Evolutionary conservation across 2,797 vertebrate species (phyloP), one percentile per base, ranked within the genome.

Genomic region (Dermochelys coriacea): DNA sequence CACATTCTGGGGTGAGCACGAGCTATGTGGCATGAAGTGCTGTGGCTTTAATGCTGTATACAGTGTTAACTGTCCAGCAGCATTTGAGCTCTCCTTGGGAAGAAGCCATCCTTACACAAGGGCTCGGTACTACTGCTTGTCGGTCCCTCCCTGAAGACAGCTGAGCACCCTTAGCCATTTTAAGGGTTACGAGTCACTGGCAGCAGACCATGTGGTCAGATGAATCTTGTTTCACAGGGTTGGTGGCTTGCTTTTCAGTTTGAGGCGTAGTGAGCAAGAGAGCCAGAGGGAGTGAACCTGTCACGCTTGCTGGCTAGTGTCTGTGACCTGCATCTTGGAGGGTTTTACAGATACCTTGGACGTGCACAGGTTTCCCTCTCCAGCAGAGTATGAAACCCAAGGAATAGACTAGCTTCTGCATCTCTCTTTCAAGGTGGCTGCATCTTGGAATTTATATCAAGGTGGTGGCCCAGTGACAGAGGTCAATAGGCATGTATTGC

Each of bases 121-220:
- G n/a, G 27, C 34, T 7, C 1, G 4, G 52, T 19, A 19, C 85
- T 92, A 8, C 55, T 50, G 1, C 74, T 78, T 3, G 1, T 4
- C 0, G 1, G 3, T 23, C 5, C 34, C 37, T 82, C 1, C 2
- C 68, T 37, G 49, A 10, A 23, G 29, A 5, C 29, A 9, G 52
- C 68, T 16, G 16, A 27, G 49, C 9, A 1, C 4, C 1, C 61
- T 10, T 75, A 8, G 74, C 55, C 2, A 25, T 37, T 77, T 57
- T 15, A 57, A 52, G 18, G 55, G 21, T 25, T 54, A 41, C 11
- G 47, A 77, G 37, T 82, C 59, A 41, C 51, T n/a, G 31, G 16
- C 16, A 54, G 52, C 18, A 19, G 34, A 54, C 6, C 7, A 54
- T 34, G 12, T 8, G 21, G 31, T 82, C 74, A 74, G 29, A 21